Evolutionary conservation across 37 sponge, comb jelly and placozoan genomes (phyloP).

Genomic region (Trichoplax adhaerens): DNA sequence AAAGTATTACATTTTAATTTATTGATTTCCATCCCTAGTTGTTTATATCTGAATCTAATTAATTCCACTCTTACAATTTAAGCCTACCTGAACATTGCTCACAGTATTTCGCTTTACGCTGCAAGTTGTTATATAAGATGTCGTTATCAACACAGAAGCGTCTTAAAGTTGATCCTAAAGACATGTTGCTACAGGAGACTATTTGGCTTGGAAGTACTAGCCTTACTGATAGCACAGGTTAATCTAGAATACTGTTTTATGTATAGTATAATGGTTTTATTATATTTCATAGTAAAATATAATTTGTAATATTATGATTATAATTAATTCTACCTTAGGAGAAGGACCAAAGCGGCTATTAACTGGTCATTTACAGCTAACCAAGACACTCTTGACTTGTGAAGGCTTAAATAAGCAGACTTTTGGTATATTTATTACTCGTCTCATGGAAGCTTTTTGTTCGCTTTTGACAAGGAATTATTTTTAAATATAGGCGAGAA

Average conservation of each 20-base stretch:
- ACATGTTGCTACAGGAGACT: slow-evolving; percentile 40
- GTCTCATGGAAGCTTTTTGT: neutral
- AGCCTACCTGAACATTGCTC: too few species aligned
- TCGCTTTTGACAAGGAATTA: neutral
- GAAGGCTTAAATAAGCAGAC: slow-evolving; percentile 46
- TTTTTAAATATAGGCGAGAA: slow-evolving; percentile 13
- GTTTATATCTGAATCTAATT: too few species aligned
- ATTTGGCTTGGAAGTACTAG: slow-evolving; percentile 26
- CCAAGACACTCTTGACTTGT: slow-evolving; percentile 45
- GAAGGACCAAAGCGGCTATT: slow-evolving; percentile 9
- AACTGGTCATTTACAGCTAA: slow-evolving; percentile 70
- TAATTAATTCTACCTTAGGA: too few species aligned
- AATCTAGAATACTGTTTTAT: too few species aligned
- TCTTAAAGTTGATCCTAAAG: slow-evolving; percentile 24
- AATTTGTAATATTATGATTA: too few species aligned
- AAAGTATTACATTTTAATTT: too few species aligned
- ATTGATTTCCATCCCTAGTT: too few species aligned
- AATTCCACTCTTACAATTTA: too few species aligned
- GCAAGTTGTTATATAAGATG: too few species aligned
- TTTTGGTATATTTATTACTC: slow-evolving; percentile 15
- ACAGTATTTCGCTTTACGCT: too few species aligned
- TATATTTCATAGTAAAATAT: too few species aligned
- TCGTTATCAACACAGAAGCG: slow-evolving; percentile 5
- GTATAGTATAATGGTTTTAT: too few species aligned
- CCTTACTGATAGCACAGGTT: neutral